These are phyloP conservation scores for Cyrtorhinus lividipennis DNA, from an alignment of 1,140 invertebrate species.

Conservation along the genomic window DNA sequence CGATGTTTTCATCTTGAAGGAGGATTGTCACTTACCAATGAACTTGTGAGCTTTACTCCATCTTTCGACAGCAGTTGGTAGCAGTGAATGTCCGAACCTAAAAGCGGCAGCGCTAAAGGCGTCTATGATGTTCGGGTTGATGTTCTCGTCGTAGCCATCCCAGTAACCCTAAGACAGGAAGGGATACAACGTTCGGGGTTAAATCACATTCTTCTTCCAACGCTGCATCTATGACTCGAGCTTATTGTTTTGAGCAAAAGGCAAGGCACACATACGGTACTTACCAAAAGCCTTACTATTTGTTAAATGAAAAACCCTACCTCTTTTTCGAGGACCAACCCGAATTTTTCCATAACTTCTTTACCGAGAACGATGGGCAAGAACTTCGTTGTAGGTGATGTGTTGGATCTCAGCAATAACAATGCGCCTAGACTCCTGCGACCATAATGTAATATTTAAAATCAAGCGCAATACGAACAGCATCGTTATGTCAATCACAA, in stretches of 20 bases:
- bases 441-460: no score
- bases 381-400: slow-evolving; percentile 88
- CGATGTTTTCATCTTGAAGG: no score
- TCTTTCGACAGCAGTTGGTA: slow-evolving; percentile 31
- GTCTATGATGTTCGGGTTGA: slow-evolving; percentile 48
- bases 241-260: no score
- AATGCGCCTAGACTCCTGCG: slow-evolving; percentile 69
- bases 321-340: slow-evolving; percentile 64
- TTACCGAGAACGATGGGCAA: slow-evolving; percentile 84
- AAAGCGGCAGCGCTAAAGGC: slow-evolving; percentile 65
- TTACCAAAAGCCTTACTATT: no score
- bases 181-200: no score
- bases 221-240: no score
- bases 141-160: slow-evolving; percentile 56
- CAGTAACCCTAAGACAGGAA: slow-evolving; percentile 72
- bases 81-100: slow-evolving; percentile 74
- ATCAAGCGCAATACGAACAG: no score
- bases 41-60: slow-evolving; percentile 84
- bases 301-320: no score
- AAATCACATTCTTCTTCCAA: no score
- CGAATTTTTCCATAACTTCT: slow-evolving; percentile 85
- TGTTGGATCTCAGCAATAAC: slow-evolving; percentile 84
- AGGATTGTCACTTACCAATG: slow-evolving; percentile 67
- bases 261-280: no score
- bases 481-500: no score